Conservation (phyloP, 2,113 vertebrate genomes). For the Mustelus asterias region DNA sequence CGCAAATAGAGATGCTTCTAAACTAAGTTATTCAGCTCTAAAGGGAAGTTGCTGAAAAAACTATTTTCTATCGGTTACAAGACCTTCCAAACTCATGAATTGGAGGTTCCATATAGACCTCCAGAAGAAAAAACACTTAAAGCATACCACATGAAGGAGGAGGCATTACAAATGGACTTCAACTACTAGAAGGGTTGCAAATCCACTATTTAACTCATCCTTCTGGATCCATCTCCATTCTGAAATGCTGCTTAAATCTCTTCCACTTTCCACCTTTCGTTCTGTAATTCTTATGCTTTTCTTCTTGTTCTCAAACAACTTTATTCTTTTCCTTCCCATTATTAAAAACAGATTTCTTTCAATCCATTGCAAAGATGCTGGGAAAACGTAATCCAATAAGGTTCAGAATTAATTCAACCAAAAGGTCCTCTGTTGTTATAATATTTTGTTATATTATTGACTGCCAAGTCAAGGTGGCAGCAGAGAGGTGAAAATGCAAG, state of each 20-base stretch:
- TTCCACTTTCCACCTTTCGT: neutral
- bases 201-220: neutral
- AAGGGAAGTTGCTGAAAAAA: neutral
- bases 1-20: neutral
- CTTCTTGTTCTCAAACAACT: neutral
- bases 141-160: neutral
- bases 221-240: neutral
- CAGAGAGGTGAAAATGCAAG: neutral
- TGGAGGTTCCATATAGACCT: neutral
- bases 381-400: neutral
- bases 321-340: neutral
- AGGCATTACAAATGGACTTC: neutral
- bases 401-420: neutral
- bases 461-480: neutral
- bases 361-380: neutral
- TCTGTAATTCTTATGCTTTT: neutral
- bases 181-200: neutral
- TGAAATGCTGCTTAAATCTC: neutral
- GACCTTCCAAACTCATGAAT: neutral
- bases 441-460: neutral
- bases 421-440: neutral
- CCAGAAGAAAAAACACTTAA: neutral
- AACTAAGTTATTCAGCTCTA: neutral
- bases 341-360: neutral
- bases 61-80: neutral